These are phyloP conservation scores for Charaxes varanes DNA, from an alignment of 1,140 invertebrate genomes.

Conservation along the genomic window DNA sequence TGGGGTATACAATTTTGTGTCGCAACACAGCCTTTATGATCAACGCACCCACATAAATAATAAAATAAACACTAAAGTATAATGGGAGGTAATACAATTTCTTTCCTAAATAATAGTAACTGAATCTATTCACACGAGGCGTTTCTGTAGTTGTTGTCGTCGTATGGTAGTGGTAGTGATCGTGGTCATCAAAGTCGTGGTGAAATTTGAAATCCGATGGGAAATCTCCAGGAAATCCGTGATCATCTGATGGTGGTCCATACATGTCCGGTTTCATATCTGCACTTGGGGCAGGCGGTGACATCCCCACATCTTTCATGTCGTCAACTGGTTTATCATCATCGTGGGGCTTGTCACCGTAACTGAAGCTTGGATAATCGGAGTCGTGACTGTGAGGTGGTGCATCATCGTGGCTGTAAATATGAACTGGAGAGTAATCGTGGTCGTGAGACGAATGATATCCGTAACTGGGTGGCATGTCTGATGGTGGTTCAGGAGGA, in stretches of 20 bases:
- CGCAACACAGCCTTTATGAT: conserved; percentile 86
- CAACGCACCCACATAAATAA: conserved; percentile 84
- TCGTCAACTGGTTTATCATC: conserved; percentile 30
- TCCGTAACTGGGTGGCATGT: conserved; percentile 17
- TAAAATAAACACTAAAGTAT: conserved; percentile 90
- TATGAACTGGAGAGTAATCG: conserved; percentile 16
- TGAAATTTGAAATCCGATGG: conserved; percentile 68
- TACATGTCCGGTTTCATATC: conserved; percentile 34
- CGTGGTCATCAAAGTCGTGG: conserved; percentile 54
- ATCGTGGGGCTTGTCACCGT: conserved; percentile 38
- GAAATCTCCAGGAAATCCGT: conserved; percentile 62
- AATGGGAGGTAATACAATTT: conserved; percentile 88
- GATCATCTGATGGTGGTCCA: conserved; percentile 38
- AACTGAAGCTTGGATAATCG: conserved; percentile 49
- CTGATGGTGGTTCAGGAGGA: conserved; percentile 17
- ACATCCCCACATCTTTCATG: conserved; percentile 46
- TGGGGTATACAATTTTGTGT: conserved; percentile 79
- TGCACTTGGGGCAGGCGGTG: conserved; percentile 33
- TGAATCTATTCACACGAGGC: conserved; percentile 83
- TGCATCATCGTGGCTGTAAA: conserved; percentile 18
- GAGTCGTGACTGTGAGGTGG: conserved; percentile 30
- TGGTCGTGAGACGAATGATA: no score
- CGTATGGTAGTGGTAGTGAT: conserved; percentile 56
- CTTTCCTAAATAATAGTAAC: conserved; percentile 87
- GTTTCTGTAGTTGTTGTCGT: conserved; percentile 77